Conservation (phyloP, 2,888 invertebrate genomes). For the Adelphocoris suturalis region DNA sequence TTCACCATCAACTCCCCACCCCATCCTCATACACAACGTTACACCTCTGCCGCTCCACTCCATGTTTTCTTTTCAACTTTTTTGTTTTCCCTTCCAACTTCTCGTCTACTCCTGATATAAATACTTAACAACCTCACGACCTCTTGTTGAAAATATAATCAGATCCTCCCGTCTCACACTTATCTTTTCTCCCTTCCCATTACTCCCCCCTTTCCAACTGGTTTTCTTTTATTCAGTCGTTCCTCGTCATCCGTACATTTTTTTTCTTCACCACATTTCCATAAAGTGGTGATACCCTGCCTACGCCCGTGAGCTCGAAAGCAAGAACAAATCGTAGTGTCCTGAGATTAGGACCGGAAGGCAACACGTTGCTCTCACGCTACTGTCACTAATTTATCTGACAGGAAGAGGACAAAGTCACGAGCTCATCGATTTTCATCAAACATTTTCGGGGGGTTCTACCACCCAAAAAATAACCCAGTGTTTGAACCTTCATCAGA, state of each 20-base stretch:
- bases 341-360: too few relatives aligned
- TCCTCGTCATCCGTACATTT: not conserved
- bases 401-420: too few relatives aligned
- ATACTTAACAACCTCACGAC: conserved; percentile 13
- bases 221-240: not conserved
- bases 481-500: too few relatives aligned
- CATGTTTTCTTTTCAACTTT: conserved; percentile 1
- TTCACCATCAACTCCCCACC: not conserved
- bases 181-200: not conserved
- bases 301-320: too few relatives aligned
- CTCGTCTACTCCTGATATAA: not conserved
- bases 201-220: not conserved
- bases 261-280: not conserved
- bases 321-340: too few relatives aligned
- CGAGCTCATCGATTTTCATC: too few relatives aligned
- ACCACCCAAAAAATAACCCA: too few relatives aligned
- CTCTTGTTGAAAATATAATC: conserved; percentile 34
- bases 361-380: too few relatives aligned
- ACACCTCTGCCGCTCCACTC: not conserved
- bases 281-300: not conserved
- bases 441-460: too few relatives aligned
- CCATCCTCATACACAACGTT: not conserved
- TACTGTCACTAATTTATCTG: too few relatives aligned
- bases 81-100: not conserved
- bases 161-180: not conserved